Percentiles rank a stretch among this genome's conserved stretches.
Conservation (phyloP, 2,797 vertebrate genomes). For the Oreochromis grahami region DNA sequence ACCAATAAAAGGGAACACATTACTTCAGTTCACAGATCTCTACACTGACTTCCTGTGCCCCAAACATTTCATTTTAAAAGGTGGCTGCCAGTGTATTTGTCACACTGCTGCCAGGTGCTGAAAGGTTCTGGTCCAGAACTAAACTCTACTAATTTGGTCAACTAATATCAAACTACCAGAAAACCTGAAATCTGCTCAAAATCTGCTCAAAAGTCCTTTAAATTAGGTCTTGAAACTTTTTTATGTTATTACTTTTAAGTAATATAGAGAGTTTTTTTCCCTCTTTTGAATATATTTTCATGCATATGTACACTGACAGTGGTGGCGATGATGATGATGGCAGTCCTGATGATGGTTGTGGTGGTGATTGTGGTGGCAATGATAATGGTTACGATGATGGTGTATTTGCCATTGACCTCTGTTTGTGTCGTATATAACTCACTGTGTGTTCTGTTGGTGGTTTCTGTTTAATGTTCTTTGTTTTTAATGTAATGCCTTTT, state of each 20-base stretch:
- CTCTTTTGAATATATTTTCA: not conserved
- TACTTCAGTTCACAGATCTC: not conserved
- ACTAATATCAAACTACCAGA: not conserved
- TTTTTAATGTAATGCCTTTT: not conserved
- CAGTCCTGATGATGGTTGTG: not conserved
- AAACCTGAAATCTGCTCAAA: not conserved
- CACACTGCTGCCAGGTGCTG: not conserved
- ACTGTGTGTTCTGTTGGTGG: not conserved
- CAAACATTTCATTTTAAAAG: not conserved
- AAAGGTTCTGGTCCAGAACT: not conserved
- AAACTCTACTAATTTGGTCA: not conserved
- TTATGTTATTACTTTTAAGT: not conserved
- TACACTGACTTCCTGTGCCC: not conserved
- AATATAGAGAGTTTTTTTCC: not conserved
- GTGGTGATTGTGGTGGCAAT: not conserved
- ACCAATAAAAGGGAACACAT: not conserved
- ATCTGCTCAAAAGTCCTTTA: not conserved
- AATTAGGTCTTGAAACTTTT: not conserved
- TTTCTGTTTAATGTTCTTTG: not conserved
- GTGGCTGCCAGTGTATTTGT: not conserved
- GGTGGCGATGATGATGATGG: not conserved
- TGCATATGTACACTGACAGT: not conserved
- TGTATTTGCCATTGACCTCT: not conserved
- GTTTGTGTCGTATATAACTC: not conserved
- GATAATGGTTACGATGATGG: not conserved